Conservation (phyloP, 2,113 vertebrate species). For the Struthio camelus region DNA sequence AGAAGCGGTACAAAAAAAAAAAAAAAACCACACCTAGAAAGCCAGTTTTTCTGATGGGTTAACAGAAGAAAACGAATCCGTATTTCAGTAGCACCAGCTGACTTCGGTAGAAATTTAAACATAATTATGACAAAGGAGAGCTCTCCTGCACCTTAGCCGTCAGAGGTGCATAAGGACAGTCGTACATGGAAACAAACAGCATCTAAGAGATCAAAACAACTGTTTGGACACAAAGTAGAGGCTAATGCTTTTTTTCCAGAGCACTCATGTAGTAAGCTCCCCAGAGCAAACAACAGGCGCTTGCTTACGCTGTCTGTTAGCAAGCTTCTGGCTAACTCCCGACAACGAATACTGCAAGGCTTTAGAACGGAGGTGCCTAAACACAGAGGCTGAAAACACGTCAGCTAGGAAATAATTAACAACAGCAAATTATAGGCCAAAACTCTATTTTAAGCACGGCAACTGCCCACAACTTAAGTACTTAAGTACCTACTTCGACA, state of each 20-base stretch:
- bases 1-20: neutral
- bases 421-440: neutral
- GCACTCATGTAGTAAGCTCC: neutral
- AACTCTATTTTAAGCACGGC: neutral
- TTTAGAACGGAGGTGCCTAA: neutral
- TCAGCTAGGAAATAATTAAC: neutral
- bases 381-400: neutral
- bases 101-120: neutral
- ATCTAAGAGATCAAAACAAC: neutral
- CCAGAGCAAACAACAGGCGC: rapidly evolving
- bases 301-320: neutral
- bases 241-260: neutral
- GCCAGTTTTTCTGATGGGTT: neutral
- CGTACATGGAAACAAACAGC: neutral
- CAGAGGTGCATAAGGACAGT: neutral
- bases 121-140: neutral
- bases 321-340: neutral
- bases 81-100: neutral
- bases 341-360: neutral
- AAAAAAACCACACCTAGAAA: neutral
- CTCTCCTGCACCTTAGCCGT: neutral
- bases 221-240: neutral
- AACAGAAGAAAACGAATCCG: neutral
- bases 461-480: neutral
- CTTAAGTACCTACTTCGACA: neutral